Base-by-base conservation (phyloP, 2,113 vertebrate species). In the Crotalus viridis region DNA sequence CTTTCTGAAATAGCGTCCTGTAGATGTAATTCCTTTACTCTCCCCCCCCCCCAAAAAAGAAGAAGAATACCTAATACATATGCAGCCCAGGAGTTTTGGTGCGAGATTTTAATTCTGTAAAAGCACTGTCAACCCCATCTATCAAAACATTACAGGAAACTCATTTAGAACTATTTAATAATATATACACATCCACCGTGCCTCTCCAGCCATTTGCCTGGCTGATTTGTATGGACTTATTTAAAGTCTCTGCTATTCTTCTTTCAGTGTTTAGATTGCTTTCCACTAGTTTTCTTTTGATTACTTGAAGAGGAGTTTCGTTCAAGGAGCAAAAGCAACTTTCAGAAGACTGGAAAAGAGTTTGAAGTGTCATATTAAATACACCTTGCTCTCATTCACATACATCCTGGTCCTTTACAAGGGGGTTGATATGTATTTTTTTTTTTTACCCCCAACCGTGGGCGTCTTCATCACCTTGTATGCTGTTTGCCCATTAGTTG, bases 161-260 rank as follows among this genome's bases (percentile, higher is more conserved):
- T 95, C 4, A 91, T 96, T 96, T 96, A 96, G 94, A 95, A 91
- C 96, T 97, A 94, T 93, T 97, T 96, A 97, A 97, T 97, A 97
- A 97, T 97, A 96, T 61, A 97, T 96, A 93, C 93, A 92, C 95
- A 55, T 57, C 93, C 95, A 91, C 43, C 5, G 88, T 87, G 91
- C 57, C 86, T 94, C 92, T 96, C 87, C 12, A 94, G 95, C 95
- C 90, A 1, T 95, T 95, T 96, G 95, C 96, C 90, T 93, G 95
- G 94, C 95, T 94, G 94, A 96, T 94, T 17, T 96, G 93, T 94
- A 95, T 95, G 96, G 94, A 95, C 0, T 95, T 95, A 56, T 0
- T 92, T 21, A 92, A 95, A 95, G 95, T 92, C 91, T 95, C 13
- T 48, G 89, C 94, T 90, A 95, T 93, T 94, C 95, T 93, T 54